A percentile compares a stretch with the other conserved stretches of the same genome.
phyloP scores from a whole-genome alignment of 2,888 invertebrate genomes.

The Apotomis betuletana region DNA sequence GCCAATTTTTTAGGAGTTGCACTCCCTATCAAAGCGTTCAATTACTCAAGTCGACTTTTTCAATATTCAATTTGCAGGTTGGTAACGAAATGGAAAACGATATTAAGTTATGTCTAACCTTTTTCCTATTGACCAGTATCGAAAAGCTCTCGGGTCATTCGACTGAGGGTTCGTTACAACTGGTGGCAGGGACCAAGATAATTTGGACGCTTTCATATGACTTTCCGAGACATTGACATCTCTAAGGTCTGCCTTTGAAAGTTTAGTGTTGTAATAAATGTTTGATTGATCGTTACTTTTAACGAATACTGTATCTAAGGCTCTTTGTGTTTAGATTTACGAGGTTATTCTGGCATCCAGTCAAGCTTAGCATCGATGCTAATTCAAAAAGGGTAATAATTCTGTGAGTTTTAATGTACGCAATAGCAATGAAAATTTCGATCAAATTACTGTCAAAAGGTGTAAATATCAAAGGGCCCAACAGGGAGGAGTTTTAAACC shows the following conservation, averaged over 20 bases:
- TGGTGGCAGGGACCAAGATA: background rate
- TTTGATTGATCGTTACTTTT: constrained; percentile 37
- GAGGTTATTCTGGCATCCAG: constrained; percentile 11
- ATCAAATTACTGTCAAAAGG: background rate
- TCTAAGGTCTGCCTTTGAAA: constrained; percentile 32
- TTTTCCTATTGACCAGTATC: constrained; percentile 22
- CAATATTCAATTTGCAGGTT: constrained; percentile 41
- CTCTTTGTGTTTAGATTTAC: constrained; percentile 33
- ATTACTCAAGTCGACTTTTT: constrained; percentile 18
- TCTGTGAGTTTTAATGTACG: background rate
- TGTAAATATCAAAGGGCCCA: background rate
- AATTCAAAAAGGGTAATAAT: background rate
- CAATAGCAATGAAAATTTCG: background rate
- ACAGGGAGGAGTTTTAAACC: too few species aligned
- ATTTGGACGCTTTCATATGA: constrained; percentile 33
- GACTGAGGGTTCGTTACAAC: background rate
- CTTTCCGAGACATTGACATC: constrained; percentile 37
- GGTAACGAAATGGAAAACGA: constrained; percentile 37
- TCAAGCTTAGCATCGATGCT: background rate
- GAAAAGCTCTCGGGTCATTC: background rate
- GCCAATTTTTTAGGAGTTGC: background rate
- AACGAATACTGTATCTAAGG: constrained; percentile 22
- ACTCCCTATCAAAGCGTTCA: constrained; percentile 12
- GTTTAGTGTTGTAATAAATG: constrained; percentile 40
- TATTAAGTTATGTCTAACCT: constrained; percentile 40